Conservation (phyloP, 2,113 vertebrate genomes). For the Lates calcarifer region DNA sequence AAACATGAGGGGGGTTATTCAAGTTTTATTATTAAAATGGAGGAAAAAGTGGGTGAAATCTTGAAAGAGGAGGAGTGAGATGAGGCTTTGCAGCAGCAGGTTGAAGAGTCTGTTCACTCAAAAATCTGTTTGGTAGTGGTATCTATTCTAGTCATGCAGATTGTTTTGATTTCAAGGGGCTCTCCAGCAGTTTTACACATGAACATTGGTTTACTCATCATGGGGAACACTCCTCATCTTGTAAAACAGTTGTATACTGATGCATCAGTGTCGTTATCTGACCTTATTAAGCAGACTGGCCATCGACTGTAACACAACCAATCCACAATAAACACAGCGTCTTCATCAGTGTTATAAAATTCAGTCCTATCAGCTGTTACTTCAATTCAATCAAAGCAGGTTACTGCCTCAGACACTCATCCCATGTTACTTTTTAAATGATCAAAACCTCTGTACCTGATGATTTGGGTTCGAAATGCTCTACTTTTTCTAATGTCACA, state of each 20-base stretch:
- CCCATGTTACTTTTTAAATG: not conserved
- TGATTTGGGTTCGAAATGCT: not conserved
- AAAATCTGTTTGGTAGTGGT: no score
- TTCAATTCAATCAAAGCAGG: not conserved
- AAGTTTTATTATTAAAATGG: not conserved
- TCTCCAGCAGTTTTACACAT: not conserved
- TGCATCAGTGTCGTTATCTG: not conserved
- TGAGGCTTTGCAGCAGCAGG: no score
- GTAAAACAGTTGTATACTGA: not conserved
- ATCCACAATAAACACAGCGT: not conserved
- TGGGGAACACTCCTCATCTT: no score
- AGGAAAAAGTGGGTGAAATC: no score
- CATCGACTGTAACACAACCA: not conserved
- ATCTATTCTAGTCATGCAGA: no score
- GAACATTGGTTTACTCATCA: not conserved
- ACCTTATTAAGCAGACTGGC: conserved; percentile 9
- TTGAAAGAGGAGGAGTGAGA: no score
- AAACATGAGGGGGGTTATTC: conserved; percentile 9
- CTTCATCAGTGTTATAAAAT: not conserved
- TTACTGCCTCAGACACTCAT: not conserved
- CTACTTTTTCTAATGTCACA: not conserved
- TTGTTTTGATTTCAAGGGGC: not conserved
- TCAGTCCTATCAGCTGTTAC: not conserved
- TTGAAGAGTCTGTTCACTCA: no score
- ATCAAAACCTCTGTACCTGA: not conserved